Base-by-base conservation (phyloP, 2,113 vertebrate species). In the Pygathrix nemaeus region DNA sequence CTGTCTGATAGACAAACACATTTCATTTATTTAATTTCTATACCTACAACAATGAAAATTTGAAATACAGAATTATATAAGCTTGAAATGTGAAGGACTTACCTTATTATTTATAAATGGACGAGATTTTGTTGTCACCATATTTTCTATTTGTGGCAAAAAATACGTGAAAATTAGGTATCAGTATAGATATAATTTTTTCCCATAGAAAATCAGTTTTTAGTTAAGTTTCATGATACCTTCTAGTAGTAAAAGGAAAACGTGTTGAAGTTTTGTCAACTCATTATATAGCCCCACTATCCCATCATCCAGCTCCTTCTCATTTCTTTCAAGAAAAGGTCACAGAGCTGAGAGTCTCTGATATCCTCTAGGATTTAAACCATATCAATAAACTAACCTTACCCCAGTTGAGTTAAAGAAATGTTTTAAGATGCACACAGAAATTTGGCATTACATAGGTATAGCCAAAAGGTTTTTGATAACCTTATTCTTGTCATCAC, bases 401-500 rank as follows among this genome's bases (percentile, higher is more conserved):
- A 73, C 78, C 9, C 35, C 64, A 38, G 30, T 11, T 70, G 16
- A 93, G 73, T 85, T 88, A 94, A 73, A 89, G 8, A 38, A 64
- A 80, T 93, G 4, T 64, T 94, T 95, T 81, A 82, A 32, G 81
- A 35, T 86, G 88, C 18, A 21, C 18, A 93, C 66, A 82, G 94
- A 23, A 88, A 89, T 66, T 92, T 93, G 90, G 40, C 59, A 82
- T 89, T 81, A 86, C 35, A 92, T 18, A 78, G 82, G 64, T 50
- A 57, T 8, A 90, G n/a, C 30, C 48, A 96, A 95, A 95, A 17
- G 25, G 8, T 72, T 97, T 90, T 93, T 92, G 87, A 93, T 91
- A 96, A 86, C 82, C 13, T 85, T 81, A 55, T 88, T 83, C 21
- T 89, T 91, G 66, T 38, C 50, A 55, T 35, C 45, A 86, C 30